phyloP scores from a whole-genome alignment of 1,140 invertebrate species.

The Drosophila parvula region DNA sequence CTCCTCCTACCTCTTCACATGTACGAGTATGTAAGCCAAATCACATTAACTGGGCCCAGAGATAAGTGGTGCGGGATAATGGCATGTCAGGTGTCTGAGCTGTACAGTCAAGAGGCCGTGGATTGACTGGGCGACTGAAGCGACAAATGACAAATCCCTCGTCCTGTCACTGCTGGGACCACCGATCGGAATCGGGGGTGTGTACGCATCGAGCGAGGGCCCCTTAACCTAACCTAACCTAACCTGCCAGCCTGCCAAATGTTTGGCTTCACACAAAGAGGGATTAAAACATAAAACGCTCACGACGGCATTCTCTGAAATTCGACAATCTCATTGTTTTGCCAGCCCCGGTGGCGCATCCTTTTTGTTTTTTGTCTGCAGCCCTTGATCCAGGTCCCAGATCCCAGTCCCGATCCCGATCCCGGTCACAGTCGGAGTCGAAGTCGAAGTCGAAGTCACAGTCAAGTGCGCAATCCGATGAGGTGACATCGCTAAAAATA shows the following conservation, averaged over 20 bases:
- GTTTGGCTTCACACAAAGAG: conserved; percentile 73
- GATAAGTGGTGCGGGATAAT: conserved; percentile 6
- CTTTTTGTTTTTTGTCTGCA: conserved; percentile 37
- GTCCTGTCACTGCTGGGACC: conserved; percentile 10
- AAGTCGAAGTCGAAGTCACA: neutral
- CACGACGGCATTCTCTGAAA: conserved; percentile 53
- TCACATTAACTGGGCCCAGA: conserved; percentile 47
- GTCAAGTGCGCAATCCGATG: conserved; percentile 14
- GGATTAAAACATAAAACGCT: conserved; percentile 73
- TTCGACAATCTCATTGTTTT: conserved; percentile 76
- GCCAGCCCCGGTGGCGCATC: conserved; percentile 70
- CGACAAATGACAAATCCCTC: conserved; percentile 52
- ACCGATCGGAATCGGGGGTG: conserved; percentile 41
- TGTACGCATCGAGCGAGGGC: conserved; percentile 54
- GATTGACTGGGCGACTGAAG: conserved; percentile 19
- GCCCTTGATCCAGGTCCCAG: neutral
- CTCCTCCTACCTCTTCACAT: conserved; percentile 12
- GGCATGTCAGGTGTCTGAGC: conserved; percentile 36
- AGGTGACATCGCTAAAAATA: conserved; percentile 13
- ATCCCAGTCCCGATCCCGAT: neutral
- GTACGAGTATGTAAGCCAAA: conserved; percentile 68
- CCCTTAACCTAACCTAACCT: no score
- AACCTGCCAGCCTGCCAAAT: conserved; percentile 55
- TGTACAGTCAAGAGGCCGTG: conserved; percentile 8
- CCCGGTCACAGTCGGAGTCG: neutral